Conservation (phyloP, 92 coral and sea anemone genomes). For the Muricea muricata region DNA sequence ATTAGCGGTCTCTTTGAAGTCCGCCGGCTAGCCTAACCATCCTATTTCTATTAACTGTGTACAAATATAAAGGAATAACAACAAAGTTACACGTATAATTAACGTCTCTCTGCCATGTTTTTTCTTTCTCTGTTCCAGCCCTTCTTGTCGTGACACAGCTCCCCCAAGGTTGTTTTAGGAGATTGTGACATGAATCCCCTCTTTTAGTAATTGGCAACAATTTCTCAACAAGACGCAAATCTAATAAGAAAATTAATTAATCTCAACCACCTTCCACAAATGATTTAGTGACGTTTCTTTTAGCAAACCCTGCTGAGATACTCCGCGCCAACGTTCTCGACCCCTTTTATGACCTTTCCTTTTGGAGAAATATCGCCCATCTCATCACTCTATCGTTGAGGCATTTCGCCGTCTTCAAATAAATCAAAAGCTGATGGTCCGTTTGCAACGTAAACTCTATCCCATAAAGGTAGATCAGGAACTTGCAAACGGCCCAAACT, state of each 20-base stretch:
- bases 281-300: no score
- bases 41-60: not conserved
- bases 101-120: no score
- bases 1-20: not conserved
- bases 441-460: conserved; percentile 59
- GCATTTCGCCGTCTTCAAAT: conserved; percentile 52
- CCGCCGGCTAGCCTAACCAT: conserved; percentile 6
- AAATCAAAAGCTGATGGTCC: conserved; percentile 62
- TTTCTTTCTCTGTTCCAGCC: no score
- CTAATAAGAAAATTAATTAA: no score
- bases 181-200: no score
- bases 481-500: conserved; percentile 25
- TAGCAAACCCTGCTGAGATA: conserved; percentile 46
- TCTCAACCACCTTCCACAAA: no score
- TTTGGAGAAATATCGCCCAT: conserved; percentile 68
- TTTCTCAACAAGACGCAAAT: no score
- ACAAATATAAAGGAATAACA: no score
- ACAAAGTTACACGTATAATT: no score
- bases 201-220: no score
- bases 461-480: conserved; percentile 55
- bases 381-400: conserved; percentile 61
- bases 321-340: conserved; percentile 62
- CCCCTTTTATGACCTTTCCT: conserved; percentile 63
- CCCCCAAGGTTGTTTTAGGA: no score
- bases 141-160: no score